Base-by-base conservation (phyloP, 64 coral and sea anemone genomes). In the Stylophora pistillata region DNA sequence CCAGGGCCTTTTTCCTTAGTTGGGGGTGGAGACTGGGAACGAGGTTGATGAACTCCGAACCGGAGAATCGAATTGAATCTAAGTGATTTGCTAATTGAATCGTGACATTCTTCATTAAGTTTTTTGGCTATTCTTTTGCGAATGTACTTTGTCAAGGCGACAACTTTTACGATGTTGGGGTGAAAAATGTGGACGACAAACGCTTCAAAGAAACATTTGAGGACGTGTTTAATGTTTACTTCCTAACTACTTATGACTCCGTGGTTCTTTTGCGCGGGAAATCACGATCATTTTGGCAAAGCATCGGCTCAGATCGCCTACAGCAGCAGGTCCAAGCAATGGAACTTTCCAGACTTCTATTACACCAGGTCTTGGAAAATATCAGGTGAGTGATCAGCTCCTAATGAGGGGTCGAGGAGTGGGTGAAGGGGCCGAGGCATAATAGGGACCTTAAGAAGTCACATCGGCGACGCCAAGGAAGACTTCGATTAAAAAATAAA, bases 181-280 rank as follows among this genome's bases (percentile, higher is more conserved):
- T 98, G 23, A 90, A 72, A 66, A 85, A 94, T 81, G 96, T 88
- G 55, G 76, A 98, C 65, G 96, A 98, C 84, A 79, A 92, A 10
- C 77, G 96, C 68, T 98, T 98, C 77, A 18, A 95, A 69, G 96
- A 98, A 65, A 98, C 96, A 15, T 98, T 95, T 92, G 93, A 98
- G 82, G 74, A 89, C 25, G 57, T n/a, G n/a, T n/a, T n/a, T n/a
- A n/a, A n/a, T 92, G 74, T 98, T 95, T 71, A 90, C 87, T 55
- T 86, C 96, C 21, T 56, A 85, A 61, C 95, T 90, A 0, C 91
- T 95, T 5, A 88, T 85, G 89, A 88, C 75, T 10, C 89, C 89
- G 21, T 98, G 96, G 96, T 98, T 90, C 59, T 74, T 98, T 76
- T 82, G 93, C 63, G 93, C 93, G 9, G 96, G 96, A 92, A 98